phyloP scores from a whole-genome alignment of 2,113 vertebrate genomes.

The Echinops telfairi region DNA sequence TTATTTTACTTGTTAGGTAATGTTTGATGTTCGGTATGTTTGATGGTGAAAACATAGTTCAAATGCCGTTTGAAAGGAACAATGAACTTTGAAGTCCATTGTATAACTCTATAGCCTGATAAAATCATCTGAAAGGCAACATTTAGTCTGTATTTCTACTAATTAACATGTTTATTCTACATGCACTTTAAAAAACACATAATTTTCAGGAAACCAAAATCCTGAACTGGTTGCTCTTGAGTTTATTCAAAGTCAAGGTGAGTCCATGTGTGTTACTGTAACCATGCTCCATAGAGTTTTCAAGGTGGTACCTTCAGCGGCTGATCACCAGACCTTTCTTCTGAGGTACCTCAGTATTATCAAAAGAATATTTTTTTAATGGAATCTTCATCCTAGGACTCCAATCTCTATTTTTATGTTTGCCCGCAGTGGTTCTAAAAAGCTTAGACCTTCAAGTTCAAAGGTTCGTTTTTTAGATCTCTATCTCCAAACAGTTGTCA shows the following conservation, averaged over 20 bases:
- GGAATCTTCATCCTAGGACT: too few relatives aligned
- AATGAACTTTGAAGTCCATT: constrained; percentile 1
- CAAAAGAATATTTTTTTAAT: too few relatives aligned
- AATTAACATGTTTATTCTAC: background rate
- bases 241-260: too few relatives aligned
- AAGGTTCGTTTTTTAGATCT: background rate
- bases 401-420: background rate
- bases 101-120: background rate
- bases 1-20: constrained; percentile 3
- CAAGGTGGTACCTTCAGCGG: background rate
- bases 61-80: background rate
- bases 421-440: background rate
- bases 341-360: background rate
- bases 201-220: background rate
- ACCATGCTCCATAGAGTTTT: background rate
- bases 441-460: background rate
- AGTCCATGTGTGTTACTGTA: too few relatives aligned
- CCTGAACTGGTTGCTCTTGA: too few relatives aligned
- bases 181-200: background rate
- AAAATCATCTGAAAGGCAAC: background rate
- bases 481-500: background rate
- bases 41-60: too few relatives aligned
- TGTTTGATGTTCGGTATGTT: background rate
- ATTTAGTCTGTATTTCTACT: constrained; percentile 31
- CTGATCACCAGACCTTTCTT: background rate